These are phyloP conservation scores for Oreochromis grahami DNA, from an alignment of 2,797 vertebrate genomes.

Conservation along the genomic window DNA sequence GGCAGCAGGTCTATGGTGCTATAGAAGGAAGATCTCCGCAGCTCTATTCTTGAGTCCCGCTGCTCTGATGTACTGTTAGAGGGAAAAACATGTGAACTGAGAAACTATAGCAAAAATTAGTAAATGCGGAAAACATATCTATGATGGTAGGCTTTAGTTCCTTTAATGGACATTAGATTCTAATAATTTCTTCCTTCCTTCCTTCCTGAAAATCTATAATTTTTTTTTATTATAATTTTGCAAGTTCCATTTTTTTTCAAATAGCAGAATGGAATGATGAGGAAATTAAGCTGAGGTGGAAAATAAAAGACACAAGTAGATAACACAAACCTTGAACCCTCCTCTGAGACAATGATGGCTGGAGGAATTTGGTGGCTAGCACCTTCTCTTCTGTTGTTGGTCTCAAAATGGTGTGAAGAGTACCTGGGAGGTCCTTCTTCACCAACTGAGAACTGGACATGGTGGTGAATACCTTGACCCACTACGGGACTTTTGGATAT, in stretches of 20 bases:
- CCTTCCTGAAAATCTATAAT: neutral
- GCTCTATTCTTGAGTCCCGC: constrained; percentile 7
- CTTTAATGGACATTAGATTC: neutral
- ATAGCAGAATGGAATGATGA: neutral
- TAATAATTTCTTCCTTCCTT: neutral
- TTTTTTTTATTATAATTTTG: neutral
- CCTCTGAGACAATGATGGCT: constrained; percentile 4
- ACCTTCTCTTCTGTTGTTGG: neutral
- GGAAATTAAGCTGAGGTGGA: neutral
- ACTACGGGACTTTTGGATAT: constrained; percentile 18
- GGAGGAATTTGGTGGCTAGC: constrained; percentile 17
- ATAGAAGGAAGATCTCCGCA: constrained; percentile 64
- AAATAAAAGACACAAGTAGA: neutral
- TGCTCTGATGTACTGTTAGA: neutral
- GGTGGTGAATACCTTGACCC: neutral
- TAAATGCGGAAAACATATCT: neutral
- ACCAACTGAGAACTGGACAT: constrained; percentile 25
- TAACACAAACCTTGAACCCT: constrained; percentile 26
- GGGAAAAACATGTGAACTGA: neutral
- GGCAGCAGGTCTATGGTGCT: constrained; percentile 70
- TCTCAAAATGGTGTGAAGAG: constrained; percentile 4
- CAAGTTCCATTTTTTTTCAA: neutral
- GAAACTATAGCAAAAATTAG: neutral
- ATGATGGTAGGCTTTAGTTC: neutral
- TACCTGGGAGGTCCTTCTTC: constrained; percentile 43